Conservation (phyloP, 2,113 vertebrate genomes). For the human region GRCh38 chr18:35625001-35625500, state of each 20-base stretch:
- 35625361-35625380: background rate
- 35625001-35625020: background rate
- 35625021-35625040: background rate
- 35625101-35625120: background rate
- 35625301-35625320: background rate
- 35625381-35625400: background rate
- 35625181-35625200: background rate
- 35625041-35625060: background rate
- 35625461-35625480: background rate
- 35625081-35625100: background rate
- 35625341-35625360: background rate
- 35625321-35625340: background rate
- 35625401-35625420: background rate
- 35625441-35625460: background rate
- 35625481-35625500: background rate
- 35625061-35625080: background rate
- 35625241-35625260: background rate
- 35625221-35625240: background rate
- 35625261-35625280: background rate
- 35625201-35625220: background rate
- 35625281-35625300: background rate
- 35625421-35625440: background rate
- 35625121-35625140: background rate
- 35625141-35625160: background rate
- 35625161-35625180: background rate